Conservation (phyloP, 1,140 invertebrate species). For the Caenorhabditis brenneri region DNA sequence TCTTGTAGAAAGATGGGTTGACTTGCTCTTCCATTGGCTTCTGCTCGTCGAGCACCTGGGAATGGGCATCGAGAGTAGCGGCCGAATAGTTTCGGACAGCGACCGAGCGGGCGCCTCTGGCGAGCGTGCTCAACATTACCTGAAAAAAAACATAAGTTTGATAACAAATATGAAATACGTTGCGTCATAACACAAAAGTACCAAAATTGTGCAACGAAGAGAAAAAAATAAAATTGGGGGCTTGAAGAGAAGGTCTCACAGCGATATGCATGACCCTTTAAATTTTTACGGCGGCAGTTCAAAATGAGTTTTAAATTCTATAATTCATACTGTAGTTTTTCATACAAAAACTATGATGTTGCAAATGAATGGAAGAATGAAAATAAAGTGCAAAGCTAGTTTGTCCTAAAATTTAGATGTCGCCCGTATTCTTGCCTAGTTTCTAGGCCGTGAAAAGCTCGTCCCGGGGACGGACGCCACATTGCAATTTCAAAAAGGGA, state of each 20-base stretch:
- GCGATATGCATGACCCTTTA: neutral
- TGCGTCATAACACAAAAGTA: no score
- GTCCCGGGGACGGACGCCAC: neutral
- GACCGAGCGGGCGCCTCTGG: constrained; percentile 38
- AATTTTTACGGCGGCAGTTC: neutral
- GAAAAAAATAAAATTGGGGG: neutral
- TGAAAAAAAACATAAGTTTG: neutral
- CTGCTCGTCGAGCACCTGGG: constrained; percentile 64
- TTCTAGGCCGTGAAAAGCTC: constrained; percentile 23
- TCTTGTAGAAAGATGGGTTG: constrained; percentile 70
- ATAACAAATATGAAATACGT: no score
- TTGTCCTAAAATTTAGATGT: neutral
- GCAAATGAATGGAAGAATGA: no score
- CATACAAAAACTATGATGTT: no score
- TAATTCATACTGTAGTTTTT: no score
- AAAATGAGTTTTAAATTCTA: no score
- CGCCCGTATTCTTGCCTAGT: neutral
- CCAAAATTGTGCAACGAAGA: no score
- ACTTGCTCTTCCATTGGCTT: constrained; percentile 70
- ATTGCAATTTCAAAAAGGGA: neutral
- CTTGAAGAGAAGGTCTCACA: no score
- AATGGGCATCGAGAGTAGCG: constrained; percentile 66
- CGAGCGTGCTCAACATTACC: constrained; percentile 31
- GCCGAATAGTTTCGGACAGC: constrained; percentile 44
- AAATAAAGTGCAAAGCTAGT: neutral